phyloP scores from a whole-genome alignment of 2,888 invertebrate genomes.

The Acanthoscelides obtectus region DNA sequence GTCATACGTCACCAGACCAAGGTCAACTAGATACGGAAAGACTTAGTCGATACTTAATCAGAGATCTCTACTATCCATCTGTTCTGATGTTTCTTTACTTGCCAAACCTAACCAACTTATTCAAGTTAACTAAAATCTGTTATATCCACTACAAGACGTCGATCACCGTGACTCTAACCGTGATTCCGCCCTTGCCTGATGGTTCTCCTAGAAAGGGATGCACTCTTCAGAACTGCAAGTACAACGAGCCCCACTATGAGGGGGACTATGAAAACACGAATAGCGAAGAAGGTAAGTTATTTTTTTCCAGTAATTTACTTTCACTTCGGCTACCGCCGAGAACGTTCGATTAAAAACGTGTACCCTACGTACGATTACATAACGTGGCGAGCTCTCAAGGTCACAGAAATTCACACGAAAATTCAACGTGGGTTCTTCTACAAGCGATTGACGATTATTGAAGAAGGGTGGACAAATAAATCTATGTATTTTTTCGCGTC shows the following conservation, averaged over 20 bases:
- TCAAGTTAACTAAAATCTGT: not conserved
- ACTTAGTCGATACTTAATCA: not conserved
- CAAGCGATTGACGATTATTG: too few relatives aligned
- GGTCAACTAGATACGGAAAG: too few relatives aligned
- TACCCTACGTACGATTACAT: too few relatives aligned
- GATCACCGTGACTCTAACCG: conserved; percentile 77
- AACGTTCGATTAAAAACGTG: too few relatives aligned
- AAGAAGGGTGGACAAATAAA: too few relatives aligned
- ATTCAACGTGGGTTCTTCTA: too few relatives aligned
- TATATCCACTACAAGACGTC: conserved; percentile 58
- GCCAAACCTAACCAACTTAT: not conserved
- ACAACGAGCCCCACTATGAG: conserved; percentile 57
- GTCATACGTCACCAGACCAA: too few relatives aligned
- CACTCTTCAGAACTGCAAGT: conserved; percentile 60
- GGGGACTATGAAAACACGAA: conserved; percentile 64
- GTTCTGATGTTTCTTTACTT: not conserved
- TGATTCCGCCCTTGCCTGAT: conserved; percentile 69
- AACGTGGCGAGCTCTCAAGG: too few relatives aligned
- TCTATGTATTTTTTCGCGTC: too few relatives aligned
- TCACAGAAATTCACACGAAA: too few relatives aligned
- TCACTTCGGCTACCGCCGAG: too few relatives aligned
- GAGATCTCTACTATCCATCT: not conserved
- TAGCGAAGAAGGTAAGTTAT: conserved; percentile 31
- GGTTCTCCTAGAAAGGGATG: conserved; percentile 66
- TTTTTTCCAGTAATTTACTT: too few relatives aligned